Evolutionary conservation across 2,113 vertebrate genomes (phyloP).

Genomic region (Prietella phreatophila): DNA sequence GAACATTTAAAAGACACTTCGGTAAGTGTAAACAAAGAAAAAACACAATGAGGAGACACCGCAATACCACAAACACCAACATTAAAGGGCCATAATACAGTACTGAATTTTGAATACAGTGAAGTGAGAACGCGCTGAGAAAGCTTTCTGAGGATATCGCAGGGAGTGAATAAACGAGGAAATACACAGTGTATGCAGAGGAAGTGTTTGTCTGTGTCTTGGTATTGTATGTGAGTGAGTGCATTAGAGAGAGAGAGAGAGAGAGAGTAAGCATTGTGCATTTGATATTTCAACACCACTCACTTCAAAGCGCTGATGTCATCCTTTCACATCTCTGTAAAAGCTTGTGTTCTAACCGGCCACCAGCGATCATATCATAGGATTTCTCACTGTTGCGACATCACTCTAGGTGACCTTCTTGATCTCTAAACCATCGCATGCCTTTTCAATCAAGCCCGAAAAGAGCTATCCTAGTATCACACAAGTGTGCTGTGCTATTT

Average conservation of each 20-base stretch:
- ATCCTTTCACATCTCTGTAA: conserved; percentile 12
- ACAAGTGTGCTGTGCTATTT: not conserved
- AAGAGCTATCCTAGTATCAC: not conserved
- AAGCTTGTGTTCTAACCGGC: not conserved
- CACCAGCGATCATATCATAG: not conserved
- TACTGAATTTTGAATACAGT: not conserved
- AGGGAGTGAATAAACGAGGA: not conserved
- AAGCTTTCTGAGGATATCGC: not conserved
- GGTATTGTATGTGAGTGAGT: not conserved
- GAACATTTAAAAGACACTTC: not conserved
- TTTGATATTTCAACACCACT: conserved; percentile 14
- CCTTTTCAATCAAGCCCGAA: not conserved
- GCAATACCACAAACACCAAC: not conserved
- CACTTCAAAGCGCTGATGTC: conserved; percentile 14
- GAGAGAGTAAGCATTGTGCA: not conserved
- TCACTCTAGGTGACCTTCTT: not conserved
- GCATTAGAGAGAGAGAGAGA: not conserved
- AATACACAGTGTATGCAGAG: not conserved
- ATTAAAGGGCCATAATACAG: not conserved
- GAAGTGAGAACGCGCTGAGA: not conserved
- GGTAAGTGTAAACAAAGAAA: not conserved
- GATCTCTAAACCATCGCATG: not conserved
- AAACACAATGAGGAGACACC: not conserved
- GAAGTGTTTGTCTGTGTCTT: not conserved
- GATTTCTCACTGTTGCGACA: conserved; percentile 17